Percentiles rank a stretch among this genome's conserved stretches.
Evolutionary conservation across 2,113 vertebrate genomes (phyloP).

Genomic region (Seriola rivoliana): DNA sequence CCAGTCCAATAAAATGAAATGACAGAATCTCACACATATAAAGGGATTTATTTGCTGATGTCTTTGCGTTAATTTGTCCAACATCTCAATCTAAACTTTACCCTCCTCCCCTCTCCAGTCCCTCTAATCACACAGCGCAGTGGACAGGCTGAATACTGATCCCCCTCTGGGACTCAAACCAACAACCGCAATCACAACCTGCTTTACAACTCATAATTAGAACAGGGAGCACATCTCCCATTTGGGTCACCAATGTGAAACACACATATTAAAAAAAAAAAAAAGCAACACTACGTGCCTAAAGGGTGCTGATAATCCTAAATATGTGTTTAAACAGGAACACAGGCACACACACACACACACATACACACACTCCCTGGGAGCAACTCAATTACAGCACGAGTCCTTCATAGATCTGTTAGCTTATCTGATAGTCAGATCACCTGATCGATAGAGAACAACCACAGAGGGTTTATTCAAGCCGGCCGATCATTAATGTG

Average conservation of each 20-base stretch:
- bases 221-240: slow-evolving; percentile 65
- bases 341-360: slow-evolving; percentile 26
- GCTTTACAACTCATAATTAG: slow-evolving; percentile 80
- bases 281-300: slow-evolving; percentile 47
- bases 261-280: slow-evolving; percentile 36
- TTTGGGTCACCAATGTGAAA: slow-evolving; percentile 49
- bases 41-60: neutral
- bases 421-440: slow-evolving; percentile 79
- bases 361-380: slow-evolving; percentile 38
- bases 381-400: slow-evolving; percentile 75
- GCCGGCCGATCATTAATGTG: slow-evolving; percentile 70
- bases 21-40: neutral
- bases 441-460: slow-evolving; percentile 78
- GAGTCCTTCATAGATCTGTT: slow-evolving; percentile 79
- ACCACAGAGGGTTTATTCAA: slow-evolving; percentile 78
- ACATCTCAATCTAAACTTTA: slow-evolving; percentile 64
- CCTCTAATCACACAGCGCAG: slow-evolving; percentile 78
- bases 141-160: slow-evolving; percentile 74
- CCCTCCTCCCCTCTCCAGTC: slow-evolving; percentile 36
- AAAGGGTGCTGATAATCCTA: slow-evolving; percentile 55
- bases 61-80: slow-evolving; percentile 63
- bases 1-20: neutral
- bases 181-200: slow-evolving; percentile 75
- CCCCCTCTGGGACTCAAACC: slow-evolving; percentile 79
- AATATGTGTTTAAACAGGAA: neutral